Base-by-base conservation (phyloP, 2,113 vertebrate genomes). In the Thalassarche chlororhynchos region DNA sequence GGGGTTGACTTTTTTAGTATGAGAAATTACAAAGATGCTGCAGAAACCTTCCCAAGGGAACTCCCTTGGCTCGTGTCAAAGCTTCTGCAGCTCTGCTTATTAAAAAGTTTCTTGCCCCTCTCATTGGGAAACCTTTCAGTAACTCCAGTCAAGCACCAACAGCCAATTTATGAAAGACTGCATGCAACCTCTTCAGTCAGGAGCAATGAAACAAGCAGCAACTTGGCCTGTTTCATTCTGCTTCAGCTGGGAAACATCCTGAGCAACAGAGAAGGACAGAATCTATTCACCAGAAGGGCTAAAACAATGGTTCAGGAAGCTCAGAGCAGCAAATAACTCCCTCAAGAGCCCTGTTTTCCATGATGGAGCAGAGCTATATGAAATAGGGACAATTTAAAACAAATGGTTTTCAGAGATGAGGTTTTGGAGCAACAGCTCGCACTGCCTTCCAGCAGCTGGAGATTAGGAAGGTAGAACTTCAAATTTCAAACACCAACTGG, bases 201-300 rank as follows among this genome's bases (percentile, higher is more conserved):
- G 83, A 93, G 81, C 74, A 89, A 95, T 95, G 93, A 97, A 97
- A 95, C 94, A 94, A 96, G 93, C 88, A 69, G 69, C 49, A 26
- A 29, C 65, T n/a, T 61, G 64, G 52, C 94, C 69, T 55, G 77
- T 96, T 97, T 93, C 96, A 96, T 95, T 89, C 72, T 84, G 92
- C 94, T 96, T 96, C 92, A 96, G 95, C 90, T 97, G 95, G 95
- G 94, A 95, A 97, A 95, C 80, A 75, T 84, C 94, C 95, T 97
- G 94, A 93, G 89, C 90, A 93, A 75, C 17, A 76, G 31, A 86
- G 42, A 7, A 77, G 51, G 79, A 49, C 76, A 89, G 68, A 89
- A 82, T 25, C 57, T 79, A 19, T n/a, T 68, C 79, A 66, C 28
- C 55, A 80, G 40, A 61, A 52, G 21, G 52, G 34, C 68, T 90